These are phyloP conservation scores for Crepidodera aurea DNA, from an alignment of 2,888 invertebrate species.

Conservation along the genomic window DNA sequence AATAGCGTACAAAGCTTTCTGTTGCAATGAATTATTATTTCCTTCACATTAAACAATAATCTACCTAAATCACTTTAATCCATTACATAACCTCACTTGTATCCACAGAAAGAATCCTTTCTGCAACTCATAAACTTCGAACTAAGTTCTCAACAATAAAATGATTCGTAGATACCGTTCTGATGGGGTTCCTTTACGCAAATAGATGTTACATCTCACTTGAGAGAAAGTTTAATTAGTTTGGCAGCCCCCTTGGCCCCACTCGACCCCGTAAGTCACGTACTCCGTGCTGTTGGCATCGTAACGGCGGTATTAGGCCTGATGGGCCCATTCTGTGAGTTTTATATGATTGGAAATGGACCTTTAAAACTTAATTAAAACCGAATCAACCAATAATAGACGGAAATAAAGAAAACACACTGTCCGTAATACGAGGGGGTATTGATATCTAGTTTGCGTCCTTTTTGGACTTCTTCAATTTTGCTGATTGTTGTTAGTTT, in stretches of 20 bases:
- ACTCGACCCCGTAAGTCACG: slow-evolving; percentile 31
- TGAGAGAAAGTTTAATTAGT: slow-evolving; percentile 47
- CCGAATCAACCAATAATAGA: no score
- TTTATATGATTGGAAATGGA: slow-evolving; percentile 33
- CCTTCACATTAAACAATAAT: no score
- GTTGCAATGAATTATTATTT: no score
- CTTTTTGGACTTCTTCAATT: no score
- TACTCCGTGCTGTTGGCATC: slow-evolving; percentile 31
- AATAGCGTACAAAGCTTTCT: no score
- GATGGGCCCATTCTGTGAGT: slow-evolving; percentile 25
- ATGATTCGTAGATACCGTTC: neutral
- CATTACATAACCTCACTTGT: no score
- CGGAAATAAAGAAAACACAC: no score
- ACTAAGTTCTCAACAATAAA: neutral
- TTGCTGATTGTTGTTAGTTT: no score
- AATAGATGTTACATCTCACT: slow-evolving; percentile 48
- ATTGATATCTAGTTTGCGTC: no score
- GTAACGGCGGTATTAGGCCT: slow-evolving; percentile 29
- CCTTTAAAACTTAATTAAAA: neutral
- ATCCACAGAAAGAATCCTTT: neutral
- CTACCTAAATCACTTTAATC: no score
- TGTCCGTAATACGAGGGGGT: no score
- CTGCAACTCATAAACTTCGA: neutral
- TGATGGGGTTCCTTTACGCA: slow-evolving; percentile 35
- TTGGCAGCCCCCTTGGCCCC: slow-evolving; percentile 28